Base-by-base conservation (phyloP, 2,797 vertebrate species). In the Tachyglossus aculeatus region DNA sequence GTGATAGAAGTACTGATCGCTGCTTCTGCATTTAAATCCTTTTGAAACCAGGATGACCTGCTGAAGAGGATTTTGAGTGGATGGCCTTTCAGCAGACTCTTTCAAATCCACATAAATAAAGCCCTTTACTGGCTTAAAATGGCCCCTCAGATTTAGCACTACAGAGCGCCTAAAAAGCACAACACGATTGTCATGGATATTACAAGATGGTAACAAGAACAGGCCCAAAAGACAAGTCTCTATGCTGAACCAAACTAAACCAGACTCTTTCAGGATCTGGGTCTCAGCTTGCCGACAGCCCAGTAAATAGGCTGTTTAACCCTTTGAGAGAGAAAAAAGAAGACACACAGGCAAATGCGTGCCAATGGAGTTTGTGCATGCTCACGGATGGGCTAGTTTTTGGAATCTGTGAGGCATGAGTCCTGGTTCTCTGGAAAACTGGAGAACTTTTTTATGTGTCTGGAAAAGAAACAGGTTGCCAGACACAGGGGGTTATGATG, bases 131-230 rank as follows among this genome's bases (percentile, higher is more conserved):
- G 95, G 95, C 96, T 96, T 95, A 95, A 97, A 98, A 95, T 97
- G 96, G 96, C 94, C 96, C 93, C 95, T 96, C 94, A 93, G 94
- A 95, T 87, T 86, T 90, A 90, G 91, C 90, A 90, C 88, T 89
- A 90, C 88, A 78, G 89, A 92, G 91, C 81, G 82, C 84, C 86
- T 74, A 92, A 94, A 96, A 95, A 94, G 94, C 93, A 92, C 95
- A 95, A 97, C 95, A 95, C 92, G 95, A 97, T 99, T 98, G 96
- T 98, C 96, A 98, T 98, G 97, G 97, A 98, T 99, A 98, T 99
- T 96, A 96, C 94, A 96, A 91, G 94, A 98, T 91, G 93, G 92
- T 90, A 95, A 95, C 95, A 96, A 96, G 95, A 96, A 96, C 95
- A 91, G 96, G 92, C 95, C 91, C 91, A 92, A 90, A 85, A 95